A percentile compares a stretch with the other conserved stretches of the same genome.
phyloP scores from a whole-genome alignment of 2,113 vertebrate genomes.

The human (Homo sapiens) region GRCh38 chr14:79502501-79503000 shows the following conservation, averaged over 20 bases:
- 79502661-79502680: not conserved
- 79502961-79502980: conserved; percentile 35
- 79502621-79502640: not conserved
- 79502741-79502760: not conserved
- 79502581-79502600: not conserved
- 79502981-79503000: not conserved
- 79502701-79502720: not conserved
- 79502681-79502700: not conserved
- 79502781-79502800: not conserved
- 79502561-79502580: not conserved
- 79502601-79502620: not conserved
- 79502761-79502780: not conserved
- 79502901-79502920: conserved; percentile 13
- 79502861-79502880: not conserved
- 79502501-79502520: not conserved
- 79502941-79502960: conserved; percentile 29
- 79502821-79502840: no score
- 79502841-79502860: not conserved
- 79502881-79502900: conserved; percentile 29
- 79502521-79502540: rapidly evolving
- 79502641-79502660: not conserved
- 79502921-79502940: not conserved
- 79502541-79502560: rapidly evolving
- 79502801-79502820: not conserved
- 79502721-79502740: not conserved